These are phyloP conservation scores for Lithophane semibrunnea DNA, from an alignment of 2,888 invertebrate species.

Conservation along the genomic window DNA sequence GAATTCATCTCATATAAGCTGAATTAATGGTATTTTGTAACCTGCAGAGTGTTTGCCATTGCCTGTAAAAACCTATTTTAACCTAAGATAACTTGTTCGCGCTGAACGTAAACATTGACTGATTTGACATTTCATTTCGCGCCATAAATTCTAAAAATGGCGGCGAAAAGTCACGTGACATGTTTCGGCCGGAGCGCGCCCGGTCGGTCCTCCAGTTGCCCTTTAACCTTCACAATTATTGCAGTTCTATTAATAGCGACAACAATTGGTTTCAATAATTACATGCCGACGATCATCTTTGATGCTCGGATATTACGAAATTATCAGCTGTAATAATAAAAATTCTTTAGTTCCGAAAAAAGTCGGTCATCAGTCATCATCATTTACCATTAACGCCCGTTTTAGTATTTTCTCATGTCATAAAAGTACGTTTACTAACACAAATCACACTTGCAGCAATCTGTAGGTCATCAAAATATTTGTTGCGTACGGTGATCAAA, in stretches of 20 bases:
- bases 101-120: constrained; percentile 34
- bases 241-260: constrained; percentile 84
- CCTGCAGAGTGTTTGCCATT: too few relatives aligned
- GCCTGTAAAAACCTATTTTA: too few relatives aligned
- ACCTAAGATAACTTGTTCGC: background rate
- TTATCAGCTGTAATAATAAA: constrained; percentile 37
- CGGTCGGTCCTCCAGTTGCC: constrained; percentile 83
- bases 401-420: background rate
- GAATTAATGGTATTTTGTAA: too few relatives aligned
- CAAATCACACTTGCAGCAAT: background rate
- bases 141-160: constrained; percentile 69
- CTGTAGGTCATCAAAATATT: background rate
- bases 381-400: accelerated
- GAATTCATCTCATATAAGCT: too few relatives aligned
- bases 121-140: constrained; percentile 68
- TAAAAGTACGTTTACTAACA: background rate
- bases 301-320: constrained; percentile 64
- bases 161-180: constrained; percentile 74
- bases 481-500: background rate
- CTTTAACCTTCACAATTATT: constrained; percentile 84
- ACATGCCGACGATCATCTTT: constrained; percentile 73
- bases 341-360: background rate
- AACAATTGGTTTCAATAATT: constrained; percentile 85
- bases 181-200: constrained; percentile 71
- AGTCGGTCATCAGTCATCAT: background rate